Conservation (phyloP, 2,888 invertebrate genomes). For the Rutpela maculata region DNA sequence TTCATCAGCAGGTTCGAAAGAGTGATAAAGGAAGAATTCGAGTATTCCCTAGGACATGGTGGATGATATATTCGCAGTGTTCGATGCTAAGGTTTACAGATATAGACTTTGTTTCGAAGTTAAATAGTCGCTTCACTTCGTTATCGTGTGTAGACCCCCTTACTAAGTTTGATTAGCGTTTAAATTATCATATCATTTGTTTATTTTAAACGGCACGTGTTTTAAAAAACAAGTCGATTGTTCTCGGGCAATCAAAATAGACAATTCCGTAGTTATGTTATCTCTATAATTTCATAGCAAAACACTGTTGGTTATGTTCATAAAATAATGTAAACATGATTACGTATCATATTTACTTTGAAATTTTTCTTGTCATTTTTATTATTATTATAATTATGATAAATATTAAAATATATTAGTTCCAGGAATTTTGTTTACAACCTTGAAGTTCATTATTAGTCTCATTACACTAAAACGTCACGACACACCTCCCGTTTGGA, state of each 20-base stretch:
- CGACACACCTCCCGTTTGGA: conserved; percentile 23
- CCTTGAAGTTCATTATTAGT: conserved; percentile 7
- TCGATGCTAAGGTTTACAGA: no score
- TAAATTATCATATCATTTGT: no score
- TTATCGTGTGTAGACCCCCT: no score
- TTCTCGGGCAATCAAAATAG: neutral
- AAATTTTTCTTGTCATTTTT: neutral
- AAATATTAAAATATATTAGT: neutral
- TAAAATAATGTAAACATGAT: conserved; percentile 7
- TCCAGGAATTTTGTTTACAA: conserved; percentile 24
- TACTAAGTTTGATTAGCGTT: no score
- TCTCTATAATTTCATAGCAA: no score
- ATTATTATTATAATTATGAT: neutral
- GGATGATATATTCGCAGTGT: no score
- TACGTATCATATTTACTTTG: neutral
- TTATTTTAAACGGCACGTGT: no score
- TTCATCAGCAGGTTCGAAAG: no score
- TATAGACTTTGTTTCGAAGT: no score
- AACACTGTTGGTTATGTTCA: neutral
- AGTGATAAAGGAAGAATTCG: no score
- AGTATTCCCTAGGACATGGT: no score
- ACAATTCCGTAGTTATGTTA: neutral
- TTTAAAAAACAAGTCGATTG: neutral
- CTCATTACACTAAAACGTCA: conserved; percentile 19
- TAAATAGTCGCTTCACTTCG: no score